Base-by-base conservation (phyloP, 2,888 invertebrate species). In the Candidula unifasciata region DNA sequence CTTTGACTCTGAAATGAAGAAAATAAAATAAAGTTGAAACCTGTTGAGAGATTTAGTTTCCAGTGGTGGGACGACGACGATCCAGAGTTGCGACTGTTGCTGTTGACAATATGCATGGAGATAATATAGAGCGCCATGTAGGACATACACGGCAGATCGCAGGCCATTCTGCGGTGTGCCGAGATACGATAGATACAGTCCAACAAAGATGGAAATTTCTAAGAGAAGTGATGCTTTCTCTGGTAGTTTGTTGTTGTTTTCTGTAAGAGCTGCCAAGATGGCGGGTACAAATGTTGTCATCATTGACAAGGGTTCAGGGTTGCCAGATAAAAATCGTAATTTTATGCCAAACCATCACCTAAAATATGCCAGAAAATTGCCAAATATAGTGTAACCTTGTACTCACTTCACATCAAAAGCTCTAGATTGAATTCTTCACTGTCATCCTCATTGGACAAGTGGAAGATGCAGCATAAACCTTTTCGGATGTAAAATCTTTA, bases 31-130 rank as follows among this genome's bases (percentile, higher is more conserved):
- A 13, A 13, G 2, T n/a, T 44, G 44, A 13, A 5, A 84, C 84
- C 87, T 71, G 87, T 81, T 33, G 87, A 81, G 10, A 87, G 94
- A 93, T 96, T 97, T 86, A 97, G 94, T 94, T 96, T 96, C 97
- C 97, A 97, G 92, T 96, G 95, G 90, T 96, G 96, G 82, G 97
- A 97, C 30, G 97, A 96, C 30, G 97, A 96, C 30, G 97, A 96
- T 66, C 97, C 97, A 94, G 97, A 97, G 89, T 44, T 44, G 44
- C 96, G 95, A 64, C 97, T 97, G 94, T 97, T 97, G 88, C 96
- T 96, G 87, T 95, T 94, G 90, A 96, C 95, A 91, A 96, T 95
- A 94, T 96, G 96, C 93, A 96, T 95, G 89, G 96, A 96, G 93
- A 96, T 95, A 92, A 96, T 95, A 93, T 96, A 96, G 91, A 96